Evolutionary conservation across 2,888 invertebrate genomes (phyloP).

Genomic region (Melinaea marsaeus): DNA sequence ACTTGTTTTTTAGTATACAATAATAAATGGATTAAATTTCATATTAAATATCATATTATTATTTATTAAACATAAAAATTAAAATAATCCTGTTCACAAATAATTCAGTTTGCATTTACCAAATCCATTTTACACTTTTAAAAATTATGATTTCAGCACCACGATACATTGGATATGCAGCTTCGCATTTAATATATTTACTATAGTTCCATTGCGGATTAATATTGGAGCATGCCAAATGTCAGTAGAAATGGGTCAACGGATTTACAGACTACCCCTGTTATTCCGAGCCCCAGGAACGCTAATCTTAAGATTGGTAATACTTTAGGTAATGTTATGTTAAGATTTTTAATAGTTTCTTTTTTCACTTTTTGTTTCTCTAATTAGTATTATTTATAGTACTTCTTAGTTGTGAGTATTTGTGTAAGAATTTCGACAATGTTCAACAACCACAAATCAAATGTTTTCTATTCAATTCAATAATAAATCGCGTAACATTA

Average conservation of each 20-base stretch:
- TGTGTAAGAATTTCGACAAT: not conserved
- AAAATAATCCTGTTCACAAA: not conserved
- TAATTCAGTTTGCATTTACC: slow-evolving; percentile 13
- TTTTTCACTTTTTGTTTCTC: not conserved
- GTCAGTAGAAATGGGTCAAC: slow-evolving; percentile 36
- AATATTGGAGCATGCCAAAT: slow-evolving; percentile 35
- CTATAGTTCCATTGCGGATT: slow-evolving; percentile 28
- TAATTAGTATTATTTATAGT: not conserved
- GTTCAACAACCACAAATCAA: not conserved
- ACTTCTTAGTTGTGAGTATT: not conserved
- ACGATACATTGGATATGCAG: slow-evolving; percentile 23
- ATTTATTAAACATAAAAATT: too few relatives aligned
- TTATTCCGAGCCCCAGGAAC: slow-evolving; percentile 29
- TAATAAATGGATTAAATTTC: too few relatives aligned
- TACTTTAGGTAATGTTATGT: slow-evolving; percentile 23
- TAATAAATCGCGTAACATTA: not conserved
- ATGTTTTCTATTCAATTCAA: not conserved
- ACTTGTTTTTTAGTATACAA: too few relatives aligned
- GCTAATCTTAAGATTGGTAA: slow-evolving; percentile 32
- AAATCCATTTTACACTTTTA: slow-evolving; percentile 11
- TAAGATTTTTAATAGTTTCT: not conserved
- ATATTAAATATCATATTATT: too few relatives aligned
- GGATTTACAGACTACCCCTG: slow-evolving; percentile 29
- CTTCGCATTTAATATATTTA: slow-evolving; percentile 33
- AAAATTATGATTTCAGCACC: slow-evolving; percentile 24